phyloP scores from a whole-genome alignment of 53 echinoderm and acorn worm species.

The Holothuria scabra region DNA sequence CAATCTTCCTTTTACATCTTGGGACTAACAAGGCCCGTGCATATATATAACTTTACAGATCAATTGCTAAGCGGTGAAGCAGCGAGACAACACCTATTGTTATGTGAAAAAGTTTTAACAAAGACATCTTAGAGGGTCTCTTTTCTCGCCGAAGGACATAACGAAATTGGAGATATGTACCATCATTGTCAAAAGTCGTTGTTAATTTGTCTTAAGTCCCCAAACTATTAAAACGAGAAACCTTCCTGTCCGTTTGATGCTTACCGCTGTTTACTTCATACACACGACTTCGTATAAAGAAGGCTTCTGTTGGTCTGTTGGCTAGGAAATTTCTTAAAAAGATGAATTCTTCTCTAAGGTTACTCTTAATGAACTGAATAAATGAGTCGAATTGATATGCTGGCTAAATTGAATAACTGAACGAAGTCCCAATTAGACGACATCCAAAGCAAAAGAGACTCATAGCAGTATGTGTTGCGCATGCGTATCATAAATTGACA shows the following conservation, averaged over 20 bases:
- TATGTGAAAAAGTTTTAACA: background rate
- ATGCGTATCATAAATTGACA: too few species aligned
- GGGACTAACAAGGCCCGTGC: background rate
- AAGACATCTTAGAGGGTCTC: background rate
- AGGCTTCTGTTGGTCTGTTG: slow-evolving; percentile 16
- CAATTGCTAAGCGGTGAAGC: background rate
- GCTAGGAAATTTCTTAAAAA: background rate
- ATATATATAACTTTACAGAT: background rate
- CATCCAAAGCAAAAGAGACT: too few species aligned
- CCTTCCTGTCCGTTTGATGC: background rate
- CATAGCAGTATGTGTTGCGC: too few species aligned
- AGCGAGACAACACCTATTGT: background rate
- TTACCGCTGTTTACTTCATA: slow-evolving; percentile 7
- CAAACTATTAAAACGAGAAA: too few species aligned
- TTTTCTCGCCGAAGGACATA: slow-evolving; percentile 3
- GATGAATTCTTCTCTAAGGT: slow-evolving; percentile 30
- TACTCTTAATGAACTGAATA: slow-evolving; percentile 12
- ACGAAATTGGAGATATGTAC: slow-evolving; percentile 1
- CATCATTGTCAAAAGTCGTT: slow-evolving; percentile 30
- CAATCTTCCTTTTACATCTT: background rate
- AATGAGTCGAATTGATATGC: too few species aligned
- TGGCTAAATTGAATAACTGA: too few species aligned
- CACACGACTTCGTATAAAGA: slow-evolving; percentile 1
- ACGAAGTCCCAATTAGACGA: too few species aligned
- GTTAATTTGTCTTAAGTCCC: background rate